Conservation (phyloP, 1,140 invertebrate genomes). For the Hylaeus anthracinus region DNA sequence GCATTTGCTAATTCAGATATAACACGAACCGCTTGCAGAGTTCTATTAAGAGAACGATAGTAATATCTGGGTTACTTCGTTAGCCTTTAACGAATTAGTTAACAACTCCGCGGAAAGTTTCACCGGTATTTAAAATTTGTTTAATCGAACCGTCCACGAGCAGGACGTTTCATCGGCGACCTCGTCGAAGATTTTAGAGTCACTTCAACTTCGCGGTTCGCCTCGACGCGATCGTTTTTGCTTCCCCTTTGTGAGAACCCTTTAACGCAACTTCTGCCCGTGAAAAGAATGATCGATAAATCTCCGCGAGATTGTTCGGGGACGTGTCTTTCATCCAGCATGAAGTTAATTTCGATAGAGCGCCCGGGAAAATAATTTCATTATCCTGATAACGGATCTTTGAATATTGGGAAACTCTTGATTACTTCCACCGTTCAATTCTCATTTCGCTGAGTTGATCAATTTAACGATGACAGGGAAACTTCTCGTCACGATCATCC, state of each 20-base stretch:
- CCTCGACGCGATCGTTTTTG: background rate
- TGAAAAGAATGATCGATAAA: conserved; percentile 36
- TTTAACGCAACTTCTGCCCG: conserved; percentile 14
- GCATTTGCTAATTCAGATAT: no score
- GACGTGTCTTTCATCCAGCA: conserved; percentile 38
- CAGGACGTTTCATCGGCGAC: background rate
- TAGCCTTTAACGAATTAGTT: no score
- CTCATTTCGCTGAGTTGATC: conserved; percentile 50
- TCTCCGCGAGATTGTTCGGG: conserved; percentile 32
- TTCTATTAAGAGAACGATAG: no score
- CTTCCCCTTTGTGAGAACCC: background rate
- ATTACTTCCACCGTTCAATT: conserved; percentile 49
- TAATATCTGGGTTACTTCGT: no score
- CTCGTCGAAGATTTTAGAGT: background rate
- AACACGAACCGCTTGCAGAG: no score
- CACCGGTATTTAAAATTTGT: no score
- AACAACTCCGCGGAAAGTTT: no score
- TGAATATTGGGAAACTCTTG: conserved; percentile 48
- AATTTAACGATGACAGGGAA: conserved; percentile 45
- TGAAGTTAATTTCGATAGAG: conserved; percentile 29
- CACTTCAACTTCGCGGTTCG: background rate
- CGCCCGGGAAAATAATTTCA: conserved; percentile 44
- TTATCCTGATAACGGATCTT: conserved; percentile 51
- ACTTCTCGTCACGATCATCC: conserved; percentile 37
- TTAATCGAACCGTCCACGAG: no score